Conservation (phyloP, 2,797 vertebrate genomes). For the Brotula barbata region DNA sequence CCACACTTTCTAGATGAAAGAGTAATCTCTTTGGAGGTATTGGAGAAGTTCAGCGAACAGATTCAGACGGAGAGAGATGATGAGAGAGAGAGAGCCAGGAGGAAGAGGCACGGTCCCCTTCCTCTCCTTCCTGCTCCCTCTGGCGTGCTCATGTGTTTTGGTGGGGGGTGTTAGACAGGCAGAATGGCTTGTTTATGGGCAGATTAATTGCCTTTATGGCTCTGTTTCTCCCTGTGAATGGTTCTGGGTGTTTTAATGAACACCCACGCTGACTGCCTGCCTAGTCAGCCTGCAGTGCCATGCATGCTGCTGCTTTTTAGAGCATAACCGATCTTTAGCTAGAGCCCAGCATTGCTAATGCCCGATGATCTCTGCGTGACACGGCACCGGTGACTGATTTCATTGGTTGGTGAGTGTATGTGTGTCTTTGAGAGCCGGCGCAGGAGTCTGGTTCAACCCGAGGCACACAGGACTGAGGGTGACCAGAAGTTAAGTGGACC, state of each 20-base stretch:
- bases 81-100: constrained; percentile 56
- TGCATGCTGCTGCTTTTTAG: constrained; percentile 68
- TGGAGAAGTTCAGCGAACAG: constrained; percentile 44
- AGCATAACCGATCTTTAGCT: constrained; percentile 64
- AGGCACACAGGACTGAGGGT: constrained; percentile 51
- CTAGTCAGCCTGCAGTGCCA: constrained; percentile 42
- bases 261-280: constrained; percentile 59
- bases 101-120: constrained; percentile 20
- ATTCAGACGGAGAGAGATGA: constrained; percentile 58
- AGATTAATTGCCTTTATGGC: constrained; percentile 78
- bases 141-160: constrained; percentile 53
- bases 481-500: constrained; percentile 65
- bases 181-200: constrained; percentile 74
- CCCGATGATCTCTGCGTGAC: constrained; percentile 47
- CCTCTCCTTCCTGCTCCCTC: constrained; percentile 34
- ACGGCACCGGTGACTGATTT: constrained; percentile 62
- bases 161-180: constrained; percentile 64
- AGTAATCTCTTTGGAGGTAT: constrained; percentile 55
- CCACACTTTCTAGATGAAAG: constrained; percentile 32
- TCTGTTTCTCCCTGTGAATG: constrained; percentile 70
- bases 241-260: constrained; percentile 72
- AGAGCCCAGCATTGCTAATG: constrained; percentile 48
- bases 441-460: constrained; percentile 55
- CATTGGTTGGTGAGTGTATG: constrained; percentile 26
- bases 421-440: constrained; percentile 28